A percentile compares a stretch with the other conserved stretches of the same genome.
These are phyloP conservation scores for Venustaconcha ellipsiformis DNA, from an alignment of 1,140 invertebrate species.

Conservation along the genomic window DNA sequence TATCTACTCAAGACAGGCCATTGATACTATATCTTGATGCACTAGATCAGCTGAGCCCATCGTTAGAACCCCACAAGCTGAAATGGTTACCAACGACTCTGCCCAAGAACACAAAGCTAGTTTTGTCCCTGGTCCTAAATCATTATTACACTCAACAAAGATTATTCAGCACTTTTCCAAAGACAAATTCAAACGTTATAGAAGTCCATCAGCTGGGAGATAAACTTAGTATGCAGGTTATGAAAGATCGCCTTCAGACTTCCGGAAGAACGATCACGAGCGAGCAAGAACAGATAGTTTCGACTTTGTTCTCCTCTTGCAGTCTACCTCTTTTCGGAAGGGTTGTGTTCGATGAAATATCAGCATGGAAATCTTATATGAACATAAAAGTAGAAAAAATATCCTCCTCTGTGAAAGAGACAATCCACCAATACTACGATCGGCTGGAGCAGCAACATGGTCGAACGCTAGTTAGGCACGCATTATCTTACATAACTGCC, in stretches of 20 bases:
- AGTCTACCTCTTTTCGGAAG: slow-evolving; percentile 42
- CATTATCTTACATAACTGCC: slow-evolving; percentile 71
- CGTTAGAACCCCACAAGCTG: slow-evolving; percentile 41
- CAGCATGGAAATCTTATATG: slow-evolving; percentile 45
- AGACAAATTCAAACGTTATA: slow-evolving; percentile 36
- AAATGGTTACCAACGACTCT: slow-evolving; percentile 55
- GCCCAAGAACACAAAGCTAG: slow-evolving; percentile 48
- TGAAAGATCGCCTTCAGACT: slow-evolving; percentile 1
- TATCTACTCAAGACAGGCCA: slow-evolving; percentile 20
- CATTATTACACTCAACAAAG: slow-evolving; percentile 37
- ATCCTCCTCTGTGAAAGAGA: slow-evolving; percentile 32
- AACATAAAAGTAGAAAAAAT: slow-evolving; percentile 19
- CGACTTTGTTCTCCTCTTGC: slow-evolving; percentile 38
- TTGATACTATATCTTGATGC: slow-evolving; percentile 58
- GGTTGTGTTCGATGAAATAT: slow-evolving; percentile 41
- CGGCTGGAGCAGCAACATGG: slow-evolving; percentile 50
- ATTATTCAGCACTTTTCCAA: slow-evolving; percentile 30
- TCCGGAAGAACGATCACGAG: slow-evolving; percentile 75
- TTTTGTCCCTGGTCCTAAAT: slow-evolving; percentile 46
- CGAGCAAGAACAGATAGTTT: slow-evolving; percentile 40
- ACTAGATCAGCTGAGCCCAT: slow-evolving; percentile 50
- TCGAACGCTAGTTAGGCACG: slow-evolving; percentile 36
- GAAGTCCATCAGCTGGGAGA: slow-evolving; percentile 40
- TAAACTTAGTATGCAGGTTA: slow-evolving; percentile 25
- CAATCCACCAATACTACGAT: slow-evolving; percentile 44